A percentile compares a stretch with the other conserved stretches of the same genome.
These are phyloP conservation scores for Eurystomus glaucurus DNA, from an alignment of 2,797 vertebrate species.

Conservation along the genomic window DNA sequence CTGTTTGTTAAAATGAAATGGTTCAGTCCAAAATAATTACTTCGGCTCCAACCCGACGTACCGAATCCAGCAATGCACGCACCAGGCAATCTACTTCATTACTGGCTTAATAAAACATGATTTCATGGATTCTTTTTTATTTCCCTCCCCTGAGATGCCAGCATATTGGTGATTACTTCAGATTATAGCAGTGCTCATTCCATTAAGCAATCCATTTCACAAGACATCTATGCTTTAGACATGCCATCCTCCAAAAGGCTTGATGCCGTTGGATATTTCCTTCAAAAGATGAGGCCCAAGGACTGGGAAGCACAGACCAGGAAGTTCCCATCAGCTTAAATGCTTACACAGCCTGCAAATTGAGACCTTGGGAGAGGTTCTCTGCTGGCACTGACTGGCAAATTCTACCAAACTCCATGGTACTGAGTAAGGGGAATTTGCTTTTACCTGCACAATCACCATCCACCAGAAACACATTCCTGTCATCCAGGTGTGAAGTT, in stretches of 20 bases:
- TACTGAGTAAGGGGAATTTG: neutral
- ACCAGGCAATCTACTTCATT: conserved; percentile 33
- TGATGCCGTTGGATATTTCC: neutral
- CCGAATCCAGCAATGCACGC: neutral
- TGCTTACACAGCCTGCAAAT: fast-evolving
- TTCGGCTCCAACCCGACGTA: neutral
- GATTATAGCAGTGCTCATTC: neutral
- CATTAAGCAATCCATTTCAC: conserved; percentile 5
- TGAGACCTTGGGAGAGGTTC: neutral
- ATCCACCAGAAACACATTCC: neutral
- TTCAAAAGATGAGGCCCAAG: neutral
- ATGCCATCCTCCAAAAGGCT: neutral
- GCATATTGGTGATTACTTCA: conserved; percentile 33
- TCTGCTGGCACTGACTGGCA: neutral
- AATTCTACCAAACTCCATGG: neutral
- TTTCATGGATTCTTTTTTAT: neutral
- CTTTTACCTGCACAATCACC: neutral
- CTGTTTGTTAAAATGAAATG: neutral
- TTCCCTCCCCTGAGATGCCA: neutral
- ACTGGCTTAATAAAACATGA: conserved; percentile 23
- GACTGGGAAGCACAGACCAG: neutral
- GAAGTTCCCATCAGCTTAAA: neutral
- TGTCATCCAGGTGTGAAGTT: neutral
- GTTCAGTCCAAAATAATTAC: neutral
- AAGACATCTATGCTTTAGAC: neutral